Evolutionary conservation across 2,797 vertebrate genomes (phyloP).

Genomic region (Leuciscus waleckii): DNA sequence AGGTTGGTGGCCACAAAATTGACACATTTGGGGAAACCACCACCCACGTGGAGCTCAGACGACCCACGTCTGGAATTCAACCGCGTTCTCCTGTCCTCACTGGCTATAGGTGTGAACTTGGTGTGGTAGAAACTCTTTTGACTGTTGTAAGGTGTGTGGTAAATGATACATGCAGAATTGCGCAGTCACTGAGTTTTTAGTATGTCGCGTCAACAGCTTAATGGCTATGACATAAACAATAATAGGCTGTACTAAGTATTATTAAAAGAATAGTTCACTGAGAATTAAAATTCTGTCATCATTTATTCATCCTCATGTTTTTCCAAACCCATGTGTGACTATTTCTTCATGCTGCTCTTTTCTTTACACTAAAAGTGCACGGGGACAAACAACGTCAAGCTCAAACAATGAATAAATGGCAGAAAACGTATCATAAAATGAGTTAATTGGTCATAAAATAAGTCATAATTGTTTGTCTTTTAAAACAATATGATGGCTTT

Average conservation of each 20-base stretch:
- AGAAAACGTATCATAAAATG: background rate
- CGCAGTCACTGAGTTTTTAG: background rate
- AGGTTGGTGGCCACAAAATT: constrained; percentile 31
- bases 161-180: constrained; percentile 18
- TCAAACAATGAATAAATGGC: background rate
- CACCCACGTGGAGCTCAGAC: constrained; percentile 6
- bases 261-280: background rate
- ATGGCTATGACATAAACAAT: constrained; percentile 4
- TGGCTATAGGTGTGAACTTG: constrained; percentile 32
- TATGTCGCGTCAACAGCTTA: background rate
- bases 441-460: background rate
- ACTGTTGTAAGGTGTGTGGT: constrained; percentile 35
- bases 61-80: constrained; percentile 1
- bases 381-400: background rate
- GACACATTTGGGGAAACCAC: constrained; percentile 42
- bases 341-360: background rate
- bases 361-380: background rate
- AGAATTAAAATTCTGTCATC: constrained; percentile 7
- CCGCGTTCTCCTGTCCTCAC: background rate
- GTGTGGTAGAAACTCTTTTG: constrained; percentile 36
- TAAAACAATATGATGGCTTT: background rate
- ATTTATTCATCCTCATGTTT: background rate
- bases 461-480: background rate
- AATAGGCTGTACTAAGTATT: background rate
- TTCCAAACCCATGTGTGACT: constrained; percentile 5